Conservation (phyloP, 2,797 vertebrate genomes). For the Micropoecilia bifurca region DNA sequence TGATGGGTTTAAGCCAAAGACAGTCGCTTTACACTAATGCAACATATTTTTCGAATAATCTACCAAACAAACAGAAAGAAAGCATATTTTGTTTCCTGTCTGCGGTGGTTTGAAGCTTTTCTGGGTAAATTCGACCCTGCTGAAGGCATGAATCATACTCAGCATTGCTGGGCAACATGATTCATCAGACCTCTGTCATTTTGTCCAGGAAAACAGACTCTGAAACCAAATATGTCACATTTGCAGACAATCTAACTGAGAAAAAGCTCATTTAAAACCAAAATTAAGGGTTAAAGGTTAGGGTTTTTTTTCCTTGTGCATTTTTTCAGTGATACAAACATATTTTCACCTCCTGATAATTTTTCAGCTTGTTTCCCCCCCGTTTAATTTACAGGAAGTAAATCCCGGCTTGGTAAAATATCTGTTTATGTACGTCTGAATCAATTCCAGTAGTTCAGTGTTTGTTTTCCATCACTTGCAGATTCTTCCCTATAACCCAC, state of each 20-base stretch:
- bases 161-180: slow-evolving; percentile 58
- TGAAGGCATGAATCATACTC: slow-evolving; percentile 65
- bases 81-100: slow-evolving; percentile 17
- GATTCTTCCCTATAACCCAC: slow-evolving; percentile 27
- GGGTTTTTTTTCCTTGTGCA: neutral
- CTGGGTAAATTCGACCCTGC: slow-evolving; percentile 44
- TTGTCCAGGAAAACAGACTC: slow-evolving; percentile 50
- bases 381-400: slow-evolving; percentile 31
- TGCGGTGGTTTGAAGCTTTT: slow-evolving; percentile 28
- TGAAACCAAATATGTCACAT: slow-evolving; percentile 46
- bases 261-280: slow-evolving; percentile 20
- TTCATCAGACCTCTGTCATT: slow-evolving; percentile 68
- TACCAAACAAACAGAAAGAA: slow-evolving; percentile 8
- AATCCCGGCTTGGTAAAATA: slow-evolving; percentile 7
- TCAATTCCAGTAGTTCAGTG: slow-evolving; percentile 33
- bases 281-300: slow-evolving; percentile 54
- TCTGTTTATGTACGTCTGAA: slow-evolving; percentile 24
- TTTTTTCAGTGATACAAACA: slow-evolving; percentile 9
- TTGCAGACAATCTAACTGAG: slow-evolving; percentile 32
- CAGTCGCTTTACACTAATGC: slow-evolving; percentile 21
- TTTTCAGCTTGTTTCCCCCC: slow-evolving; percentile 28
- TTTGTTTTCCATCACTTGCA: slow-evolving; percentile 35
- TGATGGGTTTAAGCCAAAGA: slow-evolving; percentile 28
- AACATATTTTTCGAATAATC: neutral
- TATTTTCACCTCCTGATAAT: slow-evolving; percentile 30